Evolutionary conservation across 2,113 vertebrate species (phyloP).

Genomic region (Megaceryle maxima): DNA sequence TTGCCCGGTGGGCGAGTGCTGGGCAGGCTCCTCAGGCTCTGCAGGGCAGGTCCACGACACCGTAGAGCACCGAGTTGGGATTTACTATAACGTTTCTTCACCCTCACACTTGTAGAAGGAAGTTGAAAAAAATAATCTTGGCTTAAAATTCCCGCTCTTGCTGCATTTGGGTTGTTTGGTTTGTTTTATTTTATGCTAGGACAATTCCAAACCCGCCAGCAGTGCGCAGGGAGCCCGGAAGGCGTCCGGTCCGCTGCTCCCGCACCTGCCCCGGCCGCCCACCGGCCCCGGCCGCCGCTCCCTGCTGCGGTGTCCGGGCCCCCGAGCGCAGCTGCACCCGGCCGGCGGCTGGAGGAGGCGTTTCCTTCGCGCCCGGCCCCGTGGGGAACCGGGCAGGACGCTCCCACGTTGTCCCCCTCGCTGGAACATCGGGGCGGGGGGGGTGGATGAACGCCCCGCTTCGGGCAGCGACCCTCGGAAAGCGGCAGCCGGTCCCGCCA

Average conservation of each 20-base stretch:
- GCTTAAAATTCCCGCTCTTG: background rate
- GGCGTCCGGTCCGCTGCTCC: no score
- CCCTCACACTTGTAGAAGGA: background rate
- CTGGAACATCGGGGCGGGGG: background rate
- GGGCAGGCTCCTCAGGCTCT: background rate
- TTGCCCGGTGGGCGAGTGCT: background rate
- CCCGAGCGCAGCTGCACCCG: background rate
- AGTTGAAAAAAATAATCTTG: background rate
- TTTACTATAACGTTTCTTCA: background rate
- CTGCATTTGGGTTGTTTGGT: no score
- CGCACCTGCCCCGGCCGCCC: background rate
- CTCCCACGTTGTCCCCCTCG: no score
- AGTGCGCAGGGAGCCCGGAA: background rate
- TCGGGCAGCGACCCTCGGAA: no score
- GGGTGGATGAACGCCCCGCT: background rate
- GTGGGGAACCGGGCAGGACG: background rate
- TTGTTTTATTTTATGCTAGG: no score
- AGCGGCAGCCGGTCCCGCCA: background rate
- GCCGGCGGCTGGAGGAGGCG: background rate
- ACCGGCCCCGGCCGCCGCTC: background rate
- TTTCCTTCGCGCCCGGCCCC: background rate
- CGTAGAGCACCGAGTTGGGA: accelerated
- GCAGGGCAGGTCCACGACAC: accelerated
- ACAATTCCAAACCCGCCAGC: no score
- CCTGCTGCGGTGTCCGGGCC: background rate